These are phyloP conservation scores for Capreolus pygargus DNA, from an alignment of 2,113 vertebrate species.

Conservation along the genomic window DNA sequence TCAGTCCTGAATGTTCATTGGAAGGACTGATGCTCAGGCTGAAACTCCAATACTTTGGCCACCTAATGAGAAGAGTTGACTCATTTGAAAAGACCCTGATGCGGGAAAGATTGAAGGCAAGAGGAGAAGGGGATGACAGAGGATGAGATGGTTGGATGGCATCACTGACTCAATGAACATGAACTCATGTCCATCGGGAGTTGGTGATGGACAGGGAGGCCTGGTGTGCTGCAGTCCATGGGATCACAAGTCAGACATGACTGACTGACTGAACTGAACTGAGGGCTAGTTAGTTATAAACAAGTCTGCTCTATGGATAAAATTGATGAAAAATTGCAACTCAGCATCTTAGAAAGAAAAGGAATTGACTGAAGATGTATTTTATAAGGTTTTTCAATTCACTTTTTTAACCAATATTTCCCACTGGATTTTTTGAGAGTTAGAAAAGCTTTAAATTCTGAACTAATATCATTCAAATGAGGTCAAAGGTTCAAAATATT, in stretches of 20 bases:
- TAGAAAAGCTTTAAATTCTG: not conserved
- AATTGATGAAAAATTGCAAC: conserved; percentile 32
- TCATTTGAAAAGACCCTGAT: not conserved
- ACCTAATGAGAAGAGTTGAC: not conserved
- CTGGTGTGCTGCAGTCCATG: not conserved
- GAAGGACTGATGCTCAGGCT: not conserved
- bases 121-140: not conserved
- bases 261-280: not conserved
- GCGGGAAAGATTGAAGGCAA: not conserved
- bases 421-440: not conserved
- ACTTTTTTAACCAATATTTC: not conserved
- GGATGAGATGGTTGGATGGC: not conserved
- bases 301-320: conserved; percentile 15
- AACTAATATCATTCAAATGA: not conserved
- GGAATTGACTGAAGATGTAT: not conserved
- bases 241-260: fast-evolving
- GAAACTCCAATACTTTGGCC: not conserved
- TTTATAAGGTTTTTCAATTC: not conserved
- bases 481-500: not conserved
- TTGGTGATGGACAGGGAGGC: not conserved
- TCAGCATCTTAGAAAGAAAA: conserved; percentile 18
- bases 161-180: not conserved
- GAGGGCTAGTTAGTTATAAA: conserved; percentile 11
- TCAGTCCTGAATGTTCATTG: not conserved
- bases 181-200: not conserved